phyloP scores from a whole-genome alignment of 2,113 vertebrate genomes.

The Orthonyx spaldingii region DNA sequence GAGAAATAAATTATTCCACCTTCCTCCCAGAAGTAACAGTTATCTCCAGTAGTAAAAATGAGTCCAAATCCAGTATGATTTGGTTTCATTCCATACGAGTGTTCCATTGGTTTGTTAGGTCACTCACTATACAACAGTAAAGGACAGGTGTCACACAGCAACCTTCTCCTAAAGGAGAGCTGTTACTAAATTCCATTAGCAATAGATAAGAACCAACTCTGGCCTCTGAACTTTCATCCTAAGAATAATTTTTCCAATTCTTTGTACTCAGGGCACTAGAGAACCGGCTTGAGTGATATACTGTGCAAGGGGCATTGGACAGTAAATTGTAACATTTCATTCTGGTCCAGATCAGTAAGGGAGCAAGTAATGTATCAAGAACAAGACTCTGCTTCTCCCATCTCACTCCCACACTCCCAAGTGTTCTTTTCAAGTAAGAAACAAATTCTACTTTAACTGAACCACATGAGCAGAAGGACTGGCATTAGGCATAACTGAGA shows the following conservation, averaged over 20 bases:
- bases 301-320: background rate
- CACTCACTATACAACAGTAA: background rate
- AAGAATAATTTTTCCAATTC: background rate
- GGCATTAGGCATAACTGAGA: background rate
- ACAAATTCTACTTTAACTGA: background rate
- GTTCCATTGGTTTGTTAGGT: background rate
- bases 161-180: too few relatives aligned
- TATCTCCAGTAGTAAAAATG: background rate
- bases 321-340: background rate
- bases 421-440: background rate
- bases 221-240: background rate
- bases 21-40: background rate
- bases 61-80: background rate
- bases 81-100: accelerated
- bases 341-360: background rate
- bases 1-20: background rate
- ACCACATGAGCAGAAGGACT: accelerated
- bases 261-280: background rate
- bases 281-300: background rate
- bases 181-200: background rate
- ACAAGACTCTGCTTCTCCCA: background rate
- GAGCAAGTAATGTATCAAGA: background rate
- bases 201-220: background rate
- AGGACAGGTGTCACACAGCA: background rate
- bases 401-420: too few relatives aligned